phyloP scores from a whole-genome alignment of 2,797 vertebrate species.

The Danio kyathit region DNA sequence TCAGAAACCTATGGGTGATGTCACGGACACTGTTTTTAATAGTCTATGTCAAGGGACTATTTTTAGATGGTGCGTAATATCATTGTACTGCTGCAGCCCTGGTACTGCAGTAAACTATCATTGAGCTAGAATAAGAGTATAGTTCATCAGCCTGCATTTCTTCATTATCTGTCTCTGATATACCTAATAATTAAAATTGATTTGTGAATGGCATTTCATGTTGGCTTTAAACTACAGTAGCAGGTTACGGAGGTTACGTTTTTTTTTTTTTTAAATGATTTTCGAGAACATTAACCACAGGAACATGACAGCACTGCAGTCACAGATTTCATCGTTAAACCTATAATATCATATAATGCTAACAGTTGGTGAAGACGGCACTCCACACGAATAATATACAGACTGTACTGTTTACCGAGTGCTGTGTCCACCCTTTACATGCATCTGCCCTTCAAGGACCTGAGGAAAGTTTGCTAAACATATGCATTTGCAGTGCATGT shows the following conservation, averaged over 20 bases:
- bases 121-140: no score
- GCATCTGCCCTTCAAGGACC: slow-evolving; percentile 17
- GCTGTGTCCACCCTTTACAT: not conserved
- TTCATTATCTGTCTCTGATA: not conserved
- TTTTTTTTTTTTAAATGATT: not conserved
- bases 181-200: not conserved
- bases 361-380: slow-evolving; percentile 1
- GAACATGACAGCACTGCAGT: slow-evolving; percentile 26
- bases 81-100: no score
- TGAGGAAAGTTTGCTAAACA: slow-evolving; percentile 24
- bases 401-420: not conserved
- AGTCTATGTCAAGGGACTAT: no score
- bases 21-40: no score
- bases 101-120: no score
- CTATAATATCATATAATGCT: slow-evolving; percentile 15
- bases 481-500: slow-evolving; percentile 7
- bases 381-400: slow-evolving; percentile 14
- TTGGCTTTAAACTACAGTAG: slow-evolving; percentile 25
- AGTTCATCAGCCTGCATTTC: not conserved
- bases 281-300: slow-evolving; percentile 36
- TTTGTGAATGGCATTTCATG: slow-evolving; percentile 2
- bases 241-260: slow-evolving; percentile 11
- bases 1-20: no score
- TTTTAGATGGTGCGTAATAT: no score
- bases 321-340: slow-evolving; percentile 22